Conservation (phyloP, 2,888 invertebrate species). For the Synanthedon tipuliformis region DNA sequence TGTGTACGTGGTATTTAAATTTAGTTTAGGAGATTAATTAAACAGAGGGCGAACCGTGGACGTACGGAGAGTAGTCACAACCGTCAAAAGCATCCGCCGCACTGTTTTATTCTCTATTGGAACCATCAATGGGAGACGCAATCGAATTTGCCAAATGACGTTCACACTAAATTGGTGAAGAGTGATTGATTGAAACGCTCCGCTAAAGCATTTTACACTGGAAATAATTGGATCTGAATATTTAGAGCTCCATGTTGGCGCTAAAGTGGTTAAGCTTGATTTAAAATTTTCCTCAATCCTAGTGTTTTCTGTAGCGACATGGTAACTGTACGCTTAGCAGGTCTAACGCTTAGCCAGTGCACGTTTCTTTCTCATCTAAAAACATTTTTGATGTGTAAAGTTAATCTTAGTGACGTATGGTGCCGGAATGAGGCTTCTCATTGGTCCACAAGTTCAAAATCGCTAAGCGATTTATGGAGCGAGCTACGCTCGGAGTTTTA, state of each 20-base stretch:
- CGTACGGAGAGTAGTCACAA: conserved; percentile 39
- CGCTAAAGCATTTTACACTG: conserved; percentile 41
- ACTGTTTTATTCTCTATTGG: conserved; percentile 54
- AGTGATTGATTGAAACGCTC: conserved; percentile 59
- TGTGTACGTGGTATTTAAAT: conserved; percentile 41
- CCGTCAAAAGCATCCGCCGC: conserved; percentile 53
- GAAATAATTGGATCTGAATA: conserved; percentile 50
- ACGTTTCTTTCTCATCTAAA: too few relatives aligned
- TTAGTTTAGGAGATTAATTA: conserved; percentile 62
- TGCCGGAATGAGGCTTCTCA: too few relatives aligned
- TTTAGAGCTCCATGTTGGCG: conserved; percentile 19
- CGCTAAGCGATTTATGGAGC: too few relatives aligned
- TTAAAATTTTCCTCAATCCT: neutral
- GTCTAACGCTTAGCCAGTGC: too few relatives aligned
- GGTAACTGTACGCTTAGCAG: too few relatives aligned
- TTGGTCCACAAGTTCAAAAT: too few relatives aligned
- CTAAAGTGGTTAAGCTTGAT: neutral
- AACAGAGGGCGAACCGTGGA: conserved; percentile 26
- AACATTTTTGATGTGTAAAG: too few relatives aligned
- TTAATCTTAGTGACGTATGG: too few relatives aligned
- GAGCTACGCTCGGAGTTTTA: too few relatives aligned
- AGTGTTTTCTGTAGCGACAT: too few relatives aligned
- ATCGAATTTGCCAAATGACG: conserved; percentile 63
- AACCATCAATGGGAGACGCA: conserved; percentile 47
- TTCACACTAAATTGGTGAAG: conserved; percentile 56